Evolutionary conservation across 1,140 invertebrate species (phyloP).

Genomic region (Listronotus oregonensis): DNA sequence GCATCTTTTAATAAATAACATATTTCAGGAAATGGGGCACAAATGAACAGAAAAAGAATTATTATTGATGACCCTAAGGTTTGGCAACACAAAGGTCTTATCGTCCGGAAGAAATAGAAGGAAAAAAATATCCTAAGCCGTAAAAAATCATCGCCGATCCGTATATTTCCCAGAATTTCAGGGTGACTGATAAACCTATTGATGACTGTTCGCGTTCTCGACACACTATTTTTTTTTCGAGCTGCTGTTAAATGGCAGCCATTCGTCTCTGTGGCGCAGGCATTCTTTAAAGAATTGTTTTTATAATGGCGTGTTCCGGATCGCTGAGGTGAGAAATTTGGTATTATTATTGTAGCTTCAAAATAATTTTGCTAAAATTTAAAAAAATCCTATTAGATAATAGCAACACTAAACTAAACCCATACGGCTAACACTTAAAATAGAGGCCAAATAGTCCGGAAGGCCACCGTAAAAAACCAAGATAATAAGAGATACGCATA

Average conservation of each 20-base stretch:
- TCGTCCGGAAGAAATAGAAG: conserved; percentile 51
- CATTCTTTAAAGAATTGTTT: conserved; percentile 38
- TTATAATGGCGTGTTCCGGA: conserved; percentile 33
- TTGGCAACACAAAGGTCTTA: conserved; percentile 55
- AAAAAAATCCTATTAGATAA: no score
- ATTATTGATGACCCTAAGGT: conserved; percentile 52
- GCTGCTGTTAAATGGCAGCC: conserved; percentile 30
- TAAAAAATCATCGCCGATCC: conserved; percentile 53
- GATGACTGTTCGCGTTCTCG: conserved; percentile 50
- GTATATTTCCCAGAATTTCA: conserved; percentile 50
- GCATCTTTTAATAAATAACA: no score
- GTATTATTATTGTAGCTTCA: neutral
- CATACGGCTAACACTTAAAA: no score
- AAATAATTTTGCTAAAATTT: no score
- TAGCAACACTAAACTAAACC: no score
- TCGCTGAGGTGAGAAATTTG: conserved; percentile 21
- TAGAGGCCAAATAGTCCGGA: no score
- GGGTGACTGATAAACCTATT: conserved; percentile 53
- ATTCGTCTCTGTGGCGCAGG: conserved; percentile 29
- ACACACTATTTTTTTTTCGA: conserved; percentile 50
- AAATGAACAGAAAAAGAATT: conserved; percentile 22
- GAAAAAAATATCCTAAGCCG: conserved; percentile 39
- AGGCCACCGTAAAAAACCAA: no score
- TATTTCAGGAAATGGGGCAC: no score
- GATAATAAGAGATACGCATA: no score